Conservation (phyloP, 2,888 invertebrate species). For the Tethea ocularis region DNA sequence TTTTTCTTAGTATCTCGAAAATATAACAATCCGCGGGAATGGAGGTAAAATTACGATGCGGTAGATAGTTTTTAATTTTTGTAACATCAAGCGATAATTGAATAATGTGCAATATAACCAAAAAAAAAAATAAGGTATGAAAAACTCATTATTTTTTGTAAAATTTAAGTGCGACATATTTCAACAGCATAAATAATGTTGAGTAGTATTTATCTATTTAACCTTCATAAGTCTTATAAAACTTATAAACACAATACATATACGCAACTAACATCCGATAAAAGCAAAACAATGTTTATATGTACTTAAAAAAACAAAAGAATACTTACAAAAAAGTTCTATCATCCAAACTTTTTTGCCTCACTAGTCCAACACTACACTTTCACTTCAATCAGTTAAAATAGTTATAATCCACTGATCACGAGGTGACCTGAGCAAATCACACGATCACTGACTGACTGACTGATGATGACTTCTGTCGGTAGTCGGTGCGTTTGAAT, state of each 20-base stretch:
- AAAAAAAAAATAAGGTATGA: no score
- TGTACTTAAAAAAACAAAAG: slow-evolving; percentile 14
- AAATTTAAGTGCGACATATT: not conserved
- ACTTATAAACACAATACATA: no score
- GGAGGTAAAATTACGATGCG: no score
- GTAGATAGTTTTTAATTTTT: no score
- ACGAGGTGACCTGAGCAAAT: not conserved
- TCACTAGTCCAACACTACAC: slow-evolving; percentile 2
- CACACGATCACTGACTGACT: slow-evolving; percentile 5
- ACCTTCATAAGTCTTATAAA: no score
- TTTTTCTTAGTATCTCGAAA: no score
- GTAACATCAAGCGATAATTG: no score
- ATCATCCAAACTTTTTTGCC: slow-evolving; percentile 44
- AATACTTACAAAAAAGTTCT: slow-evolving; percentile 49
- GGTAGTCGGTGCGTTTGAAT: slow-evolving; percentile 47
- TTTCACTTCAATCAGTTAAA: slow-evolving; percentile 8
- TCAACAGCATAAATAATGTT: no score
- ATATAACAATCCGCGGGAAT: no score
- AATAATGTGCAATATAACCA: no score
- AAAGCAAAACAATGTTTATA: slow-evolving; percentile 9
- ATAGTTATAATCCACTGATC: not conserved
- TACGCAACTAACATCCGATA: not conserved
- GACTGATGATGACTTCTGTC: not conserved
- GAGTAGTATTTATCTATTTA: no score
- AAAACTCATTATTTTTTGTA: not conserved